A percentile compares a stretch with the other conserved stretches of the same genome.
Evolutionary conservation across 2,888 invertebrate species (phyloP).

Genomic region (Cheilosia impressa): DNA sequence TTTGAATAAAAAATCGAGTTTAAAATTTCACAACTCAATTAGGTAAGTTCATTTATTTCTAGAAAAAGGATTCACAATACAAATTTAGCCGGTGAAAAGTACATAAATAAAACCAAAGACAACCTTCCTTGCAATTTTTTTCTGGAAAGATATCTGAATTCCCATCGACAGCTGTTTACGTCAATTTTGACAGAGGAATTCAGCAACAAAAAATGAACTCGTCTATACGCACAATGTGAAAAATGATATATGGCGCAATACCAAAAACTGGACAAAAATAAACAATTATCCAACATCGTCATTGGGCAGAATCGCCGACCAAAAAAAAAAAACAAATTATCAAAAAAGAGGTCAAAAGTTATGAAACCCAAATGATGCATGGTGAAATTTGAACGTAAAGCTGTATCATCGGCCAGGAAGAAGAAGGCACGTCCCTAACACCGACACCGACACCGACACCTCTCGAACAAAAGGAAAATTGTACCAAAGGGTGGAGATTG

Average conservation of each 20-base stretch:
- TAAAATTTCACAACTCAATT: too few relatives aligned
- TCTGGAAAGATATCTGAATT: background rate
- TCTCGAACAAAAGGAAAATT: too few relatives aligned
- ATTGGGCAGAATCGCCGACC: background rate
- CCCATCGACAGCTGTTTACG: constrained; percentile 6
- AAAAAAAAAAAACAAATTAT: background rate
- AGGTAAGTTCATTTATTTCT: too few relatives aligned
- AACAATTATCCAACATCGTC: constrained; percentile 3
- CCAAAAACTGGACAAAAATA: constrained; percentile 32
- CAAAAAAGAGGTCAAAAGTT: constrained; percentile 5
- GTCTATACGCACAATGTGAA: constrained; percentile 8
- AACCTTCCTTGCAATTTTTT: too few relatives aligned
- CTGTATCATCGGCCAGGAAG: background rate
- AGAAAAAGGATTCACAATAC: too few relatives aligned
- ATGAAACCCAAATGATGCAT: constrained; percentile 24
- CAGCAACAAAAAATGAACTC: background rate
- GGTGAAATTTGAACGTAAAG: background rate
- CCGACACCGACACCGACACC: too few relatives aligned
- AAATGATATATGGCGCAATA: constrained; percentile 24
- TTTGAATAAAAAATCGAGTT: too few relatives aligned
- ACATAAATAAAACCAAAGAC: too few relatives aligned
- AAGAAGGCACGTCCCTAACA: background rate
- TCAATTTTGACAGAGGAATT: constrained; percentile 9
- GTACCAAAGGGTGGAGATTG: background rate
- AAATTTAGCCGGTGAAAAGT: too few relatives aligned